Conservation (phyloP, 2,113 vertebrate species). For the Periophthalmodon schlosseri region DNA sequence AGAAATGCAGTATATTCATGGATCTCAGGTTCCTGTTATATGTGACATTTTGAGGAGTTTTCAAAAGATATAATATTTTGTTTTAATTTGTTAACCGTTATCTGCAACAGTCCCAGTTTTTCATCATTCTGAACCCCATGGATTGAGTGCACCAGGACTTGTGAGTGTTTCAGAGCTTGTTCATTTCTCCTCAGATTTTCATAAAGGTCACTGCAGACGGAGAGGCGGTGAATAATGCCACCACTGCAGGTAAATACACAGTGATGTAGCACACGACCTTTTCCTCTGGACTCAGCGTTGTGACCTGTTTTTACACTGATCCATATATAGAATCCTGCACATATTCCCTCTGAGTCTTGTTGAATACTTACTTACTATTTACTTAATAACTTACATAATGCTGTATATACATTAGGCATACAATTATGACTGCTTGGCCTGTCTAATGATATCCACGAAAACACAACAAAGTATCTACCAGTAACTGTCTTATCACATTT, state of each 20-base stretch:
- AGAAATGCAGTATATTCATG: too few species aligned
- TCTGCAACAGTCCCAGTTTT: too few species aligned
- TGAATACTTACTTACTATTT: not conserved
- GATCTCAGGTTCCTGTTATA: too few species aligned
- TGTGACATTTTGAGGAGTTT: too few species aligned
- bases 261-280: slow-evolving; percentile 36
- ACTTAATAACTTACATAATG: not conserved
- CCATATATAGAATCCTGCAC: slow-evolving; percentile 1
- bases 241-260: slow-evolving; percentile 80
- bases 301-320: slow-evolving; percentile 22
- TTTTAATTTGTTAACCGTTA: too few species aligned
- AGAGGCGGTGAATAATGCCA: slow-evolving; percentile 73
- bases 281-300: slow-evolving; percentile 34
- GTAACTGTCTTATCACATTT: too few species aligned
- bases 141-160: slow-evolving; percentile 14
- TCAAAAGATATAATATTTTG: too few species aligned
- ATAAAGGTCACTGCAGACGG: slow-evolving; percentile 91
- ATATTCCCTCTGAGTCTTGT: not conserved
- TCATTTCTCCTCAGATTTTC: slow-evolving; percentile 84
- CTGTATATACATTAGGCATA: not conserved
- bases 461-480: too few species aligned
- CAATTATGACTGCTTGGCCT: not conserved
- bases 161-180: slow-evolving; percentile 15
- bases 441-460: too few species aligned
- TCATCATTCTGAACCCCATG: too few species aligned